Percentiles rank a stretch among this genome's conserved stretches.
Evolutionary conservation across 2,888 invertebrate genomes (phyloP).

Genomic region (Agrotis segetum): DNA sequence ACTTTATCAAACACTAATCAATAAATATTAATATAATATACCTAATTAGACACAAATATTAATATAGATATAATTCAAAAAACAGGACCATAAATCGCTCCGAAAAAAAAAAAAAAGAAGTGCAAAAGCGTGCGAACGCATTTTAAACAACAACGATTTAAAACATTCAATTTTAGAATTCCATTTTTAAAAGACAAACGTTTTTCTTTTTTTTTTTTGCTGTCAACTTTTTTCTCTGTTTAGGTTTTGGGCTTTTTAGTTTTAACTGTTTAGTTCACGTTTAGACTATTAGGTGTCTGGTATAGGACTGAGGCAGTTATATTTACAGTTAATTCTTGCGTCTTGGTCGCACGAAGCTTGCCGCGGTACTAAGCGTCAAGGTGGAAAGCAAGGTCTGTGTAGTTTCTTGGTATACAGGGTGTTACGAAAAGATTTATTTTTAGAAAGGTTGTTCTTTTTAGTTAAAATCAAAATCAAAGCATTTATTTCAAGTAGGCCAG

Average conservation of each 20-base stretch:
- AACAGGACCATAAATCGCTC: slow-evolving; percentile 6
- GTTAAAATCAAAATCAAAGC: too few species aligned
- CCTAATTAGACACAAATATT: neutral
- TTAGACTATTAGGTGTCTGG: slow-evolving; percentile 70
- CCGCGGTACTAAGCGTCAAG: slow-evolving; percentile 75
- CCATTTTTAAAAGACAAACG: slow-evolving; percentile 64
- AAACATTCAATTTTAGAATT: slow-evolving; percentile 61
- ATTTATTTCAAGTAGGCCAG: too few species aligned
- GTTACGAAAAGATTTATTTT: neutral
- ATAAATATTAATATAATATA: neutral
- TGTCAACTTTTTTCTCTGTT: slow-evolving; percentile 56
- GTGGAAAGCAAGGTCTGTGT: slow-evolving; percentile 68
- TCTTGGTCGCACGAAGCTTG: slow-evolving; percentile 66
- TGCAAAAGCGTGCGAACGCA: slow-evolving; percentile 64
- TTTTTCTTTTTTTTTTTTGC: slow-evolving; percentile 53
- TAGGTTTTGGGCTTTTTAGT: slow-evolving; percentile 36
- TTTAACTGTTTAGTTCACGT: slow-evolving; percentile 60
- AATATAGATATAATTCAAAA: neutral
- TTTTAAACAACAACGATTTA: slow-evolving; percentile 55
- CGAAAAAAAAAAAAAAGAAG: slow-evolving; percentile 37
- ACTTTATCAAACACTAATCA: neutral
- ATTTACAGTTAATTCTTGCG: slow-evolving; percentile 65
- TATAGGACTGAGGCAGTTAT: slow-evolving; percentile 68
- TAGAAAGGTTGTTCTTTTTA: neutral
- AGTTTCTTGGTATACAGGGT: slow-evolving; percentile 71